A percentile compares a stretch with the other conserved stretches of the same genome.
These are phyloP conservation scores for Myopa testacea DNA, from an alignment of 2,888 invertebrate genomes.

Conservation along the genomic window DNA sequence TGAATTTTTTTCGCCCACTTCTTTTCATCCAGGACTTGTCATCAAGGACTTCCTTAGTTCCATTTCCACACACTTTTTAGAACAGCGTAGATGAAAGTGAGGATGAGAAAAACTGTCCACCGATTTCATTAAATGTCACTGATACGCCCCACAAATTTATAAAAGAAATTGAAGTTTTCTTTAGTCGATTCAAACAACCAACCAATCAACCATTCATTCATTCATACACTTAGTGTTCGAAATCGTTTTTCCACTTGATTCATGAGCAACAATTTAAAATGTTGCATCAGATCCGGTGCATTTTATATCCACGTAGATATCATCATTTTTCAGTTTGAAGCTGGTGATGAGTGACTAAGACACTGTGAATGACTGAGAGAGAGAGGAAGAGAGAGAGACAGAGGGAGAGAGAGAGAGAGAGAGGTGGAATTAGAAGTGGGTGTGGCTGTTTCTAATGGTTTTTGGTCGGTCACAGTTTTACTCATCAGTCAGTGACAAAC, in stretches of 20 bases:
- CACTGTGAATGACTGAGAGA: background rate
- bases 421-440: background rate
- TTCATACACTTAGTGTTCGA: background rate
- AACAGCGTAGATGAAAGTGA: background rate
- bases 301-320: conserved; percentile 33
- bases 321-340: conserved; percentile 31
- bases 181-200: background rate
- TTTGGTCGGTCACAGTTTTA: conserved; percentile 9
- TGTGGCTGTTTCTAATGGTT: background rate
- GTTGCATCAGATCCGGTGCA: conserved; percentile 22
- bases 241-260: conserved; percentile 31
- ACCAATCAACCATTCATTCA: background rate
- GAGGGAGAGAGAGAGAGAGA: background rate
- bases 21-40: background rate
- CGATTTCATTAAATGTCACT: conserved; percentile 34
- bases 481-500: conserved; percentile 37
- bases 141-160: conserved; percentile 27
- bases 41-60: background rate
- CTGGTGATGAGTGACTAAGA: conserved; percentile 4
- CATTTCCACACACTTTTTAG: background rate
- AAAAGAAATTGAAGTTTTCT: background rate
- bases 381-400: background rate
- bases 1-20: too few relatives aligned
- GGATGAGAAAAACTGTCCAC: conserved; percentile 29
- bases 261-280: conserved; percentile 35